Base-by-base conservation (phyloP, 2,888 invertebrate genomes). In the Mamestra brassicae region DNA sequence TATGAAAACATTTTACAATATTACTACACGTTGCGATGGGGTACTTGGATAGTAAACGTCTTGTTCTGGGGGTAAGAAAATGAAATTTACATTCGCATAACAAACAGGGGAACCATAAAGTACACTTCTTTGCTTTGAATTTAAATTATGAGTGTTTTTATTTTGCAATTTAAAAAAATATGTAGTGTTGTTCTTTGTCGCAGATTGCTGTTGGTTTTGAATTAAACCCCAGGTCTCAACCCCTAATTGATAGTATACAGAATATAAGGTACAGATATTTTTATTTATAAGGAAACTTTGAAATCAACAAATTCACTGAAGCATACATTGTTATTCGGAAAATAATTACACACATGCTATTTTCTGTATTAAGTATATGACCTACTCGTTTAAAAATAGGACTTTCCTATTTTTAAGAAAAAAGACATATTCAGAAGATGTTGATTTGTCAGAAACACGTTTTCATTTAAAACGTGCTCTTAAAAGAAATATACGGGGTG, bases 1-100 rank as follows among this genome's bases (percentile, higher is more conserved):
- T 94, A 94, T 93, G 90, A 91, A 89, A 87, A 90, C 91, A 91
- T 92, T 93, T 92, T 91, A 91, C 88, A 90, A 92, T 92, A 93
- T 92, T 90, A 90, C 91, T 88, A 86, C 88, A 87, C 88, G 85
- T 64, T 71, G 63, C 88, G 80, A 86, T 86, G 87, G 89, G 90
- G 89, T 89, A 87, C 78, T 82, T 85, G 87, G 85, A 90, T 89
- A 91, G 88, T 89, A 91, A 90, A 90, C 89, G 88, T 91, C 86
- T 88, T 85, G 85, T 89, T 87, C 87, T 83, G 84, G 87, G 90
- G 87, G 78, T 82, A 88, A 71, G 82, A 78, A 85, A 90, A 91
- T 86, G 80, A 91, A 92, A 92, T 90, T 90, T 89, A 90, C 92
- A 90, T 89, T 90, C 83, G 86, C 86, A 89, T 80, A 81, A 89